Evolutionary conservation across 2,113 vertebrate genomes (phyloP).

Genomic region (Heterochromis multidens): DNA sequence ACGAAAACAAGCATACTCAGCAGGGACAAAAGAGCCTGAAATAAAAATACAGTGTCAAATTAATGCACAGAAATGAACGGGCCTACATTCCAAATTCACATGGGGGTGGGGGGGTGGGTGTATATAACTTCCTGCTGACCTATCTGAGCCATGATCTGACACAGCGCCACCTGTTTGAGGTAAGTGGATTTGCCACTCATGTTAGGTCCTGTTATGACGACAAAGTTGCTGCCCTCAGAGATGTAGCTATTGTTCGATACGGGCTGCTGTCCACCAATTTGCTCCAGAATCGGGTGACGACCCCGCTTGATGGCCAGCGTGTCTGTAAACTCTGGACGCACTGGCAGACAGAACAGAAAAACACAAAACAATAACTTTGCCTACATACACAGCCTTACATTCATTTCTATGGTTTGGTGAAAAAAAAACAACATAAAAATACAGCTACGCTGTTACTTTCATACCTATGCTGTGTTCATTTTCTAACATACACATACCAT

Average conservation of each 20-base stretch:
- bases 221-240: conserved; percentile 91
- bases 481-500: not conserved
- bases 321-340: conserved; percentile 96
- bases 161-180: conserved; percentile 93
- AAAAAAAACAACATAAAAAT: not conserved
- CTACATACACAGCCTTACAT: not conserved
- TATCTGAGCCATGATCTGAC: conserved; percentile 98
- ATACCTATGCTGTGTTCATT: not conserved
- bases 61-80: not conserved
- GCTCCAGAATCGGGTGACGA: conserved; percentile 94
- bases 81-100: not conserved
- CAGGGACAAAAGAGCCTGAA: conserved; percentile 91
- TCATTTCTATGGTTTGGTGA: not conserved
- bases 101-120: not conserved
- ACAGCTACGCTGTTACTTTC: not conserved
- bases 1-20: conserved; percentile 89
- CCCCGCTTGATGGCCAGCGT: conserved; percentile 93
- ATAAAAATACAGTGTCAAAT: conserved; percentile 3
- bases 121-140: conserved; percentile 71
- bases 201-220: conserved; percentile 94
- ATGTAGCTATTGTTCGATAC: conserved; percentile 90
- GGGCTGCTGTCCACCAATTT: conserved; percentile 85
- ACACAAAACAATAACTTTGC: not conserved
- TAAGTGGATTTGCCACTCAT: conserved; percentile 99
- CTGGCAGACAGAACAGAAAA: conserved; percentile 65